A percentile compares a stretch with the other conserved stretches of the same genome.
Evolutionary conservation across 2,888 invertebrate species (phyloP).

Genomic region (Choristoneura rosaceana): DNA sequence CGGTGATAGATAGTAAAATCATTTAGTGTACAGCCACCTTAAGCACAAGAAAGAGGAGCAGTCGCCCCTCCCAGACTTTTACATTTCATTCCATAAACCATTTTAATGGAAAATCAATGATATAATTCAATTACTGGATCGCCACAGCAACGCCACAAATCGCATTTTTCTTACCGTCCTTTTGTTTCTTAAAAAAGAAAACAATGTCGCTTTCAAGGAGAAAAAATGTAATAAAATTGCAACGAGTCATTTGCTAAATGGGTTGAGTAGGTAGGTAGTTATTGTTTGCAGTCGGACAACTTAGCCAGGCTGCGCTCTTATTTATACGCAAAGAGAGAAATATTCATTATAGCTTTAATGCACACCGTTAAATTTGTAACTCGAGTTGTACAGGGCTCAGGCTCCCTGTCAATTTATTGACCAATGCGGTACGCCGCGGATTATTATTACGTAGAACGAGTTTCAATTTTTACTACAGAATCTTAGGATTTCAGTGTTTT

Average conservation of each 20-base stretch:
- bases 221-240: conserved; percentile 69
- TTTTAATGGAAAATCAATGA: conserved; percentile 85
- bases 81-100: conserved; percentile 83
- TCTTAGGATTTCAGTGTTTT: too few relatives aligned
- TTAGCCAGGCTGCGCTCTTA: conserved; percentile 33
- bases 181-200: conserved; percentile 65
- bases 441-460: background rate
- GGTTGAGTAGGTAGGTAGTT: conserved; percentile 59
- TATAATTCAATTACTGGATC: conserved; percentile 82
- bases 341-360: conserved; percentile 31
- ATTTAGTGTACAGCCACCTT: conserved; percentile 26
- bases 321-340: conserved; percentile 34
- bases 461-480: background rate
- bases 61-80: conserved; percentile 74
- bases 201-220: conserved; percentile 65
- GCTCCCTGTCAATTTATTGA: background rate
- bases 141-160: conserved; percentile 74
- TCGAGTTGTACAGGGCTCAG: conserved; percentile 8
- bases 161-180: conserved; percentile 57
- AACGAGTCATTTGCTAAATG: conserved; percentile 76
- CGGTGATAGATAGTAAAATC: background rate
- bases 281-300: conserved; percentile 34
- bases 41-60: conserved; percentile 54
- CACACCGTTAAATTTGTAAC: conserved; percentile 22
- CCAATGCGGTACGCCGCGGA: background rate